These are phyloP conservation scores for Colistium nudipinnis DNA, from an alignment of 2,113 vertebrate species.

Conservation along the genomic window DNA sequence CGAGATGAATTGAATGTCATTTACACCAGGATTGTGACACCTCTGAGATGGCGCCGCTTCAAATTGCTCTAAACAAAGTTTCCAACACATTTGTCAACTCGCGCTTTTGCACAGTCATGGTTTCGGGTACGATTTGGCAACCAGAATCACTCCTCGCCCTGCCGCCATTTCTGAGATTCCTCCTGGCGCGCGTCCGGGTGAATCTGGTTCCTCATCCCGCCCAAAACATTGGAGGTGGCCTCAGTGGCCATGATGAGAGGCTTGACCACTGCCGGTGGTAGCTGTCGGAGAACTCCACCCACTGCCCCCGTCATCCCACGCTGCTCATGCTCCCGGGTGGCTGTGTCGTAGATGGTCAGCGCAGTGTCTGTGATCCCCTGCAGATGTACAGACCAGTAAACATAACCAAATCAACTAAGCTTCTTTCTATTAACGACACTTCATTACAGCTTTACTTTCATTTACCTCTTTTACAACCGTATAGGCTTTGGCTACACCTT, in stretches of 20 bases:
- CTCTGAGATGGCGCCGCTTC: conserved; percentile 15
- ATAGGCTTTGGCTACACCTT: conserved; percentile 98
- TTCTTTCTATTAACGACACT: not conserved
- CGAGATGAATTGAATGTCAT: conserved; percentile 58
- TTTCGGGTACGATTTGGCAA: conserved; percentile 20
- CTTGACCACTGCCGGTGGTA: conserved; percentile 94
- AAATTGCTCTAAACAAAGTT: conserved; percentile 8
- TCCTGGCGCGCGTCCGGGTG: conserved; percentile 95
- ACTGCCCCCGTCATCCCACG: conserved; percentile 96
- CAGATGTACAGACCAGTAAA: not conserved
- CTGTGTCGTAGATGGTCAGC: conserved; percentile 95
- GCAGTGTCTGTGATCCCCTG: conserved; percentile 97
- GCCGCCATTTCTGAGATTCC: conserved; percentile 97
- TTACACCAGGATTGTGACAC: conserved; percentile 53
- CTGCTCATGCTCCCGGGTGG: conserved; percentile 96
- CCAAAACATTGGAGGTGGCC: conserved; percentile 95
- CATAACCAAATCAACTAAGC: not conserved
- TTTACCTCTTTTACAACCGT: conserved; percentile 95
- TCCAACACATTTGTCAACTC: conserved; percentile 13
- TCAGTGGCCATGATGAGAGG: conserved; percentile 97
- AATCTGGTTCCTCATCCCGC: conserved; percentile 98
- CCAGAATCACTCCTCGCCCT: conserved; percentile 84
- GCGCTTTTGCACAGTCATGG: conserved; percentile 22
- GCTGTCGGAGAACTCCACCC: conserved; percentile 95
- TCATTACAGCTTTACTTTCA: not conserved